Evolutionary conservation across 2,797 vertebrate species (phyloP), one percentile per base, ranked within the genome.

Genomic region (Diglossa cyanea): DNA sequence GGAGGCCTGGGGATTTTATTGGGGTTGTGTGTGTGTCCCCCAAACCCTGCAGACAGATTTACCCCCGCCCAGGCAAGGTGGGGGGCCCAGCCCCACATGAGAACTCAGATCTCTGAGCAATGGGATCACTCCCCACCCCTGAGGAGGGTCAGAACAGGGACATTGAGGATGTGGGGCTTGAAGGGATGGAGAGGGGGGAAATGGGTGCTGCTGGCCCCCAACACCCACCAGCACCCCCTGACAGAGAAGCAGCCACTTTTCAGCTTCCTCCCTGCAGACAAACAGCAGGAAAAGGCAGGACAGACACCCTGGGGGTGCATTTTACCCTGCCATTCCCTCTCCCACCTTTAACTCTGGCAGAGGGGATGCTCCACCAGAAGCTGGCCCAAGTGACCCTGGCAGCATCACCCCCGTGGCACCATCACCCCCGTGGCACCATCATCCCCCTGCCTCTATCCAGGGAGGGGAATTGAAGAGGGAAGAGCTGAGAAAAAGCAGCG

Each of bases 111-210:
- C 33, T 48, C 40, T 0, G 3, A 48, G 44, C 4, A 51, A 2
- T 0, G 3, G 31, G 57, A 40, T 83, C 61, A 16, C 3, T 44
- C 65, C 54, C 23, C 5, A 20, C 6, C 75, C 50, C 37, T 7
- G 6, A 0, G 7, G 8, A 66, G 10, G 19, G 17, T 1, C 17
- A 40, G 20, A 17, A 40, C 0, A 4, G 45, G 20, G 30, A 39
- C 4, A 4, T 0, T 1, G 6, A 55, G 71, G 40, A 28, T 13
- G 26, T 3, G 13, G 40, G 28, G 25, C 21, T 7, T 4, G 33
- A 55, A 14, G 42, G 42, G 33, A 17, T 18, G 18, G n/a, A 30
- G 26, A 37, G 13, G 33, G 20, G 28, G 3, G 10, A 39, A 16
- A 35, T 5, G n/a, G 82, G 19, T 21, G 48, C 13, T 80, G 33